Conservation (phyloP, 2,888 invertebrate genomes). For the Erebia epiphron region DNA sequence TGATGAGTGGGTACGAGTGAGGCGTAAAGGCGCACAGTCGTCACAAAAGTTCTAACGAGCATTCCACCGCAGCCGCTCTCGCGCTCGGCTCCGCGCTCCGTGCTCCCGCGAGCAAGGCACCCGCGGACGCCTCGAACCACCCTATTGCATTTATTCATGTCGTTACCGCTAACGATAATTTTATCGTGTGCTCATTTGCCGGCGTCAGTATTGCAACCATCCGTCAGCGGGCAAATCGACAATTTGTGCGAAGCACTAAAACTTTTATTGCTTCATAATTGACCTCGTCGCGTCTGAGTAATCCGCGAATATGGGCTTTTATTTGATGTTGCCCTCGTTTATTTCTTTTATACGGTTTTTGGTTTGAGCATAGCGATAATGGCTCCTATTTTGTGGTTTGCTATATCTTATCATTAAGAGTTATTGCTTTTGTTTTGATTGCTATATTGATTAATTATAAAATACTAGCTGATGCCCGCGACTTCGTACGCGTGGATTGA, state of each 20-base stretch:
- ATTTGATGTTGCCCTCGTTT: slow-evolving; percentile 37
- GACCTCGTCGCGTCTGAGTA: slow-evolving; percentile 70
- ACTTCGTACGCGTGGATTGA: too few species aligned
- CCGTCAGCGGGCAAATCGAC: slow-evolving; percentile 80
- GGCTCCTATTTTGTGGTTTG: slow-evolving; percentile 2
- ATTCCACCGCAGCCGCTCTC: slow-evolving; percentile 39
- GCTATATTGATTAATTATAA: too few species aligned
- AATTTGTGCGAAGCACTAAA: slow-evolving; percentile 81
- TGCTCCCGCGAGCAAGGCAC: slow-evolving; percentile 41
- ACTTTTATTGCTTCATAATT: slow-evolving; percentile 80
- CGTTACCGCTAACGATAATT: slow-evolving; percentile 84
- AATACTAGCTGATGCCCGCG: too few species aligned
- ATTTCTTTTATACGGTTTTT: slow-evolving; percentile 25
- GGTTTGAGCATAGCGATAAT: slow-evolving; percentile 2
- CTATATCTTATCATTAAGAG: not conserved
- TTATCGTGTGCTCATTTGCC: slow-evolving; percentile 84
- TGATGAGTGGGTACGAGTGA: not conserved
- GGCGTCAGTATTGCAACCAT: slow-evolving; percentile 79
- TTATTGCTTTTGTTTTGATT: not conserved
- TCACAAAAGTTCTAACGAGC: slow-evolving; percentile 76
- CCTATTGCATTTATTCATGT: slow-evolving; percentile 84
- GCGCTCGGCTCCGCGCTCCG: slow-evolving; percentile 38
- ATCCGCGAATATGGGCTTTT: slow-evolving; percentile 40
- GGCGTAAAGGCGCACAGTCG: slow-evolving; percentile 41
- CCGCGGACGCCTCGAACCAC: slow-evolving; percentile 63